Base-by-base conservation (phyloP, 2,113 vertebrate species). In the Halichoeres trimaculatus region DNA sequence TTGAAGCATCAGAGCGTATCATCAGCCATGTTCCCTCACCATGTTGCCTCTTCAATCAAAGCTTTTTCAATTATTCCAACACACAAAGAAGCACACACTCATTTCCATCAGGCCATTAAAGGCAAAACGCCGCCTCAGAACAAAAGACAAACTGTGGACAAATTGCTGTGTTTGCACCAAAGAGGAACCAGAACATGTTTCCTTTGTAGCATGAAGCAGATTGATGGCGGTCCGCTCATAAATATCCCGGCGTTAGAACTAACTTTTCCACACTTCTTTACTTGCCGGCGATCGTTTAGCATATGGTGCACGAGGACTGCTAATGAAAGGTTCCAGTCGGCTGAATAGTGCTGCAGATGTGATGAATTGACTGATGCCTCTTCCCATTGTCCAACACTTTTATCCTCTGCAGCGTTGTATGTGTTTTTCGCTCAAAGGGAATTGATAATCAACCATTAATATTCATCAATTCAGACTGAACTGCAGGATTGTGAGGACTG, bases 391-490 rank as follows among this genome's bases (percentile, higher is more conserved):
- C 88, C 84, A 59, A 74, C 45, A 30, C 88, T 88, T 90, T 92
- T 77, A 92, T 91, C 84, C 61, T 12, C 61, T 48, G 22, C 81
- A 34, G 70, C 81, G 76, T 74, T 83, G 80, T 85, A 71, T 87
- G 77, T 77, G 53, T 83, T 85, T 67, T 45, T 74, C 38, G 34
- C 70, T 91, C 88, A 92, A 86, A 90, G 87, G 87, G 88, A 89
- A 93, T 85, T 83, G 75, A 91, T 91, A 91, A 95, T 86, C 79
- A 78, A 12, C 24, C 69, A 87, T 93, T 93, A 92, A 90, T 92
- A 92, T 93, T 93, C 85, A 91, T 91, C 78, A 81, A 54, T 85
- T 88, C 83, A 62, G 76, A 70, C 70, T 74, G 78, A 75, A 88
- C 41, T 30, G 52, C 34, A 55, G 76, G 68, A 89, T 84, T 73